Percentiles rank a stretch among this genome's conserved stretches.
phyloP scores from a whole-genome alignment of 2,888 invertebrate species.

The Noctua pronuba region DNA sequence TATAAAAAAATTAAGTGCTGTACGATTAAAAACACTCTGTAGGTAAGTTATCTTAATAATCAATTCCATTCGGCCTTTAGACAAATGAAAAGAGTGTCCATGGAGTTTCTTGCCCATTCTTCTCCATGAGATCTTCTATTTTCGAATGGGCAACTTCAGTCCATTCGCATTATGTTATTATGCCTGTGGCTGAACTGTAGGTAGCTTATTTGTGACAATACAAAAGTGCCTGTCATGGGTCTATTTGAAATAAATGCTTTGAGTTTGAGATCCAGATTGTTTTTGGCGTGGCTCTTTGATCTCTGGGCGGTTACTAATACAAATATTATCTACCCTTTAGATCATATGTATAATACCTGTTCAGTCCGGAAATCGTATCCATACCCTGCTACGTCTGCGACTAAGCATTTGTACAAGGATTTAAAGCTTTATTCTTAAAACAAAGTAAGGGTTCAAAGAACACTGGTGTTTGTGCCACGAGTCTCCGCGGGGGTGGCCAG shows the following conservation, averaged over 20 bases:
- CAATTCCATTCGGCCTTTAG: not conserved
- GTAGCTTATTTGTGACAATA: no score
- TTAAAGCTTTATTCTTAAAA: not conserved
- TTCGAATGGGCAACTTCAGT: no score
- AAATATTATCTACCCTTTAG: not conserved
- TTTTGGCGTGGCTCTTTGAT: not conserved
- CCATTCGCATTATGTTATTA: no score
- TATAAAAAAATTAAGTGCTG: no score
- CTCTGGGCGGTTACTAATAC: no score
- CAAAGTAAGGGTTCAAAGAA: constrained; percentile 30
- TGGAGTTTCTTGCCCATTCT: no score
- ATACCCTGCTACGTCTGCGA: not conserved
- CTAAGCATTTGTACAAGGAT: not conserved
- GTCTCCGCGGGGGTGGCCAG: constrained; percentile 61
- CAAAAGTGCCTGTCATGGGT: no score
- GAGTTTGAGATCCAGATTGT: not conserved
- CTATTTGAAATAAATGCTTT: no score
- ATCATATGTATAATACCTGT: no score
- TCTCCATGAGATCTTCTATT: no score
- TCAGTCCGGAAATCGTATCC: not conserved
- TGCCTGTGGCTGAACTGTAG: no score
- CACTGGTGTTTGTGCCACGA: constrained; percentile 35
- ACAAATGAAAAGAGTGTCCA: no score
- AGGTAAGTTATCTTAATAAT: not conserved
- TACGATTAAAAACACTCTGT: not conserved